These are phyloP conservation scores for Phasia obesa DNA, from an alignment of 2,888 invertebrate genomes.

Conservation along the genomic window DNA sequence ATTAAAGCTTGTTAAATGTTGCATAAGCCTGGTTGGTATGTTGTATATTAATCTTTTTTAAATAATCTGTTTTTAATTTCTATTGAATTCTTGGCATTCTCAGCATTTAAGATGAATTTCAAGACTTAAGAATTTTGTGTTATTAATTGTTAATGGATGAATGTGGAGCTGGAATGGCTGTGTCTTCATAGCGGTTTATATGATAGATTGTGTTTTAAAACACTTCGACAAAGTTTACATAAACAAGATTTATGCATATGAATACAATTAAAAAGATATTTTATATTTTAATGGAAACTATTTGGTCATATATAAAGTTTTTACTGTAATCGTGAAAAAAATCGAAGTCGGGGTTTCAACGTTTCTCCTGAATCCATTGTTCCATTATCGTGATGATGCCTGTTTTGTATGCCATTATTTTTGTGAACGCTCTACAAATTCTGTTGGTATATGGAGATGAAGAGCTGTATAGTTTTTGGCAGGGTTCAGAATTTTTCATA, in stretches of 20 bases:
- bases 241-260: neutral
- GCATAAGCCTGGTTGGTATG: constrained; percentile 13
- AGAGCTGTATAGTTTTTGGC: too few species aligned
- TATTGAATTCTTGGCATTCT: neutral
- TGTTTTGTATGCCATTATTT: too few species aligned
- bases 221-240: neutral
- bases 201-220: neutral
- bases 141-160: neutral
- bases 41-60: neutral
- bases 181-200: neutral
- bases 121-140: neutral
- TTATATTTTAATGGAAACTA: too few species aligned
- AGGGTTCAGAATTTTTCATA: too few species aligned
- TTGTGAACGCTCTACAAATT: too few species aligned
- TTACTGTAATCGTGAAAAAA: too few species aligned
- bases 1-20: constrained; percentile 74
- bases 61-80: constrained; percentile 8
- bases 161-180: neutral
- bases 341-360: too few species aligned
- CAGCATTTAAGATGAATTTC: neutral
- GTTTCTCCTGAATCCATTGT: too few species aligned
- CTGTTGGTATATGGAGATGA: too few species aligned
- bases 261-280: too few species aligned
- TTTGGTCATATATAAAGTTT: too few species aligned
- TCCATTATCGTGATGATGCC: too few species aligned